Evolutionary conservation across 64 coral and sea anemone species (phyloP), one percentile per base, ranked within the genome.

Genomic region (Hydrozoanthus tunicans): DNA sequence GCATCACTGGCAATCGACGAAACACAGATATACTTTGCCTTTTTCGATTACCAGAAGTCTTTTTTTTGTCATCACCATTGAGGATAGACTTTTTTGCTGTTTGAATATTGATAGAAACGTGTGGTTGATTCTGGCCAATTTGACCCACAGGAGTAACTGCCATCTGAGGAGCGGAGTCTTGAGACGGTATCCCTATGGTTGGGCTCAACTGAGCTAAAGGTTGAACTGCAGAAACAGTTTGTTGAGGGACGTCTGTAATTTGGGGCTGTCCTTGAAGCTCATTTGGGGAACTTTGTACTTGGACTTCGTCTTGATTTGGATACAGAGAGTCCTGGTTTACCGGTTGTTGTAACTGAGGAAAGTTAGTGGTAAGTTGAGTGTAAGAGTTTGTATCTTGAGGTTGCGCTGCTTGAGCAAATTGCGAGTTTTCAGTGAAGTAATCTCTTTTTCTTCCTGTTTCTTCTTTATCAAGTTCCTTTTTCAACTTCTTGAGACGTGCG

Each of bases 1-100:
- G 95, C 95, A 96, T 86, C 58, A 93, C 90, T 3, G 95, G 95
- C 12, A 96, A 62, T 51, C 95, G 62, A 3, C 72, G 78, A 53
- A 96, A 64, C 4, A 96, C 89, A 54, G 95, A 94, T 25, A 96
- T 94, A 56, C 73, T 89, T 78, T 94, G 89, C 9, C 92, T 93
- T 54, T 94, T 96, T 59, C 74, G 32, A 56, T 26, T 60, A 68
- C 26, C 12, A n/a, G 55, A 4, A 17, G 6, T 55, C 14, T 12
- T 27, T 11, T 75, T 88, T 24, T 73, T 88, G 8, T 75, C 59
- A 12, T 55, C 72, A 54, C 91, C 86, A n/a, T 94, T 68, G 2
- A 69, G 51, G 6, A 5, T 80, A 27, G 61, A 69, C 52, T 69
- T 84, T 81, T 86, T 89, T 26, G 85, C 64, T 26, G 91, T 95